Evolutionary conservation across 2,113 vertebrate genomes (phyloP), one percentile per base, ranked within the genome.

Genomic region (Nettapus auritus): DNA sequence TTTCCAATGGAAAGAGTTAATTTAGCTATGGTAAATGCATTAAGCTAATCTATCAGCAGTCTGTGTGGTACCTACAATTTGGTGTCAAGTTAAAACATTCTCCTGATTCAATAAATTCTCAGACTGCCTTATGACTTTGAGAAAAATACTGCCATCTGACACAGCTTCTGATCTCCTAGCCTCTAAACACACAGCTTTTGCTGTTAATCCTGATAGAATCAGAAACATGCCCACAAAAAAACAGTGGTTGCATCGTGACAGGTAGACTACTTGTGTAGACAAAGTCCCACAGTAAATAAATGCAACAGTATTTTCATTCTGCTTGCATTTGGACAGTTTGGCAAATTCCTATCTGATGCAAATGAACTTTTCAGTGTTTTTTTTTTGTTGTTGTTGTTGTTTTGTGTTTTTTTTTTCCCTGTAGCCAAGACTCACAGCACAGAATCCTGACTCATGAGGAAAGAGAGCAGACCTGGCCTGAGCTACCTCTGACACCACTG

Each of bases 181-280:
- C 8, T 71, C 14, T 59, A 23, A 78, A 68, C 3, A 64, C 3
- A 3, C 22, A 33, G 21, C 11, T 68, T 86, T 53, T 48, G n/a
- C 31, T 63, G 3, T 36, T 59, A 33, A 13, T 25, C 79, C 7
- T 8, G 38, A 9, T 10, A 13, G 31, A 90, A 38, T 25, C 4
- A 63, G 46, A 71, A 77, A 29, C 4, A 4, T 11, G 5, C 3
- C 26, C n/a, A 26, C 20, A 77, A 67, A 92, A 52, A 33, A 20
- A 11, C 20, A 8, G 14, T 36, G 46, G 7, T 21, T 26, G 5
- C 13, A 4, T 33, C 62, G 9, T 48, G 19, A 7, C 8, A 36
- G 31, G 5, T 26, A 31, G 8, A 9, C 9, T 55, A 2, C n/a
- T 68, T 2, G 0, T 13, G 17, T 33, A 71, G 16, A 40, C 0